Evolutionary conservation across 2,113 vertebrate species (phyloP), one percentile per base, ranked within the genome.

Genomic region (Ceratotherium simum): DNA sequence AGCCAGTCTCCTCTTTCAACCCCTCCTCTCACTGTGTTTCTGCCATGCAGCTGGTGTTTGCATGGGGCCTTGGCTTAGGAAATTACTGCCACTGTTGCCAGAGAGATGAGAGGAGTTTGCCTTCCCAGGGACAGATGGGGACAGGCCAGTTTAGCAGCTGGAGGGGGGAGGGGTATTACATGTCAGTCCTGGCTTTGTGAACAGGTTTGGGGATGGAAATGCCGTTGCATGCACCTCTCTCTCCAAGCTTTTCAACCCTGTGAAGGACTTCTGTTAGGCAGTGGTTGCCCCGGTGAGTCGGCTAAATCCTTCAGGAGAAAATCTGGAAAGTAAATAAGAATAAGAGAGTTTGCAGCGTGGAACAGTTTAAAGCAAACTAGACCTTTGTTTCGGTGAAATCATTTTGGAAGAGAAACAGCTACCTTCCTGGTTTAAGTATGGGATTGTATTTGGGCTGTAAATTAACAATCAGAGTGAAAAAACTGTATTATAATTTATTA

Each of bases 401-500:
- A 0, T 60, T 75, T 91, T 88, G 67, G 67, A 96, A 94, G 75
- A 91, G 70, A 67, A 73, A 69, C 9, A 21, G 13, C 58, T 84
- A 58, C 42, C 76, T 87, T 89, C 20, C 33, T 79, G 25, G 8
- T 10, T 67, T 70, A 54, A 87, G 85, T 39, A 65, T 69, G n/a
- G 69, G 42, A 54, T 92, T 70, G 14, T 33, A 65, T 58, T 65
- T 69, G 29, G 64, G 51, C 48, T 90, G 1, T 81, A 78, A 64
- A 48, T 95, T 60, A 90, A 76, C 31, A 42, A 42, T 73, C 54
- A 73, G 69, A 81, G 25, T 70, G 60, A 90, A 89, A 80, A 2
- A 46, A 79, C 92, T 73, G 84, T 95, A 64, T 70, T 81, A 79
- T 72, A 39, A 75, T 36, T 84, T 90, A 13, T 89, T 85, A 62